Evolutionary conservation across 2,888 invertebrate genomes (phyloP), one percentile per base, ranked within the genome.

Genomic region (Blastobasis lacticolella): DNA sequence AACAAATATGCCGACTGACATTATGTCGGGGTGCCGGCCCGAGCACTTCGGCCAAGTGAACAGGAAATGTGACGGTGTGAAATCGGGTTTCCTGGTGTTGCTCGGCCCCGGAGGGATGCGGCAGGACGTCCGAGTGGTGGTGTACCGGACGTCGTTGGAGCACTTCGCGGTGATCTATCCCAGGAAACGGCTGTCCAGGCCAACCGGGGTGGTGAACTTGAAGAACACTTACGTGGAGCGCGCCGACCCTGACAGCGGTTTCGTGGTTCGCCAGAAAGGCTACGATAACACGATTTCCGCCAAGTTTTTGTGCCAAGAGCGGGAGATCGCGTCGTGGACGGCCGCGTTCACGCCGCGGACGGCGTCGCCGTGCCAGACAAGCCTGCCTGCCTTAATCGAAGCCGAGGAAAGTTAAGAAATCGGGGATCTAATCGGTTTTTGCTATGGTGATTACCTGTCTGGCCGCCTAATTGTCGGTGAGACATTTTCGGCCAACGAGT

Each of bases 141-240:
- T 92, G 37, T 92, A 92, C 70, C 83, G 89, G 55, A 92, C 92
- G 5, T 90, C 91, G 46, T 74, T 91, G 66, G 92, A 92, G 66
- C 92, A 92, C 63, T 92, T 92, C 63, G 91, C 91, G 1, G 92
- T 91, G 6, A 89, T 92, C 38, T 92, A 91, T 59, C 92, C 92
- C 6, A 89, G 91, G 71, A 91, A 91, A 75, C 90, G 91, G 64
- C 81, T 91, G 8, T 89, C 91, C 57, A 89, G 91, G 58, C 90
- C 92, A 0, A 75, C 90, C 42, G 91, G 91, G 0, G 91, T 92
- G 3, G 82, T 92, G 44, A 92, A 92, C 70, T 71, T 92, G 57
- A 81, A 89, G 61, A 91, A 91, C 63, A 91, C 91, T 8, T 78
- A 75, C n/a, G 86, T 91, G 46, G 90, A 91, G 60, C 81, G 86